Conservation (phyloP, 2,888 invertebrate genomes). For the Invenusta paracnida region DNA sequence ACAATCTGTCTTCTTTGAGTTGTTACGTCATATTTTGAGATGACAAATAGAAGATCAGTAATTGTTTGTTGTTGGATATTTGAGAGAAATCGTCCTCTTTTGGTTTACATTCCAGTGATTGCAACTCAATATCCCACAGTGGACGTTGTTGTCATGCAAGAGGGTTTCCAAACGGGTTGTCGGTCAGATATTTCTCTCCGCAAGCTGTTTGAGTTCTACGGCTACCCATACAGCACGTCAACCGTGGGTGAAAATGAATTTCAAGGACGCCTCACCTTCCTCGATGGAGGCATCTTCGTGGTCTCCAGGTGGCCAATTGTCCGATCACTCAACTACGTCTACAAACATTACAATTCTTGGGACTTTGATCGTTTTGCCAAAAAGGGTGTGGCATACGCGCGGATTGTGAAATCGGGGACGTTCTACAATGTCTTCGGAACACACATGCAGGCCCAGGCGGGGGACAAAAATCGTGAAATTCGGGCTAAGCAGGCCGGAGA, state of each 20-base stretch:
- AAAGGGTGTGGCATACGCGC: conserved; percentile 43
- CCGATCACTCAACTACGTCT: not conserved
- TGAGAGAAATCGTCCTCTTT: no score
- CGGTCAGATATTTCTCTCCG: not conserved
- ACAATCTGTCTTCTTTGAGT: no score
- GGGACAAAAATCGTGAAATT: conserved; percentile 34
- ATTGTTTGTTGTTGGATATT: no score
- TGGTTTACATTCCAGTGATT: not conserved
- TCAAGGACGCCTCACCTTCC: not conserved
- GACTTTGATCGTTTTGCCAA: conserved; percentile 38
- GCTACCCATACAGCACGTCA: not conserved
- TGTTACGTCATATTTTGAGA: no score
- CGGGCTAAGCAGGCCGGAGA: conserved; percentile 37
- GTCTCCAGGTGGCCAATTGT: conserved; percentile 28
- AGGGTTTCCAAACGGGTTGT: conserved; percentile 30
- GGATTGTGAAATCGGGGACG: conserved; percentile 26
- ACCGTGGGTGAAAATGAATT: not conserved
- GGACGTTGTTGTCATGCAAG: conserved; percentile 33
- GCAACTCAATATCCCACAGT: conserved; percentile 23
- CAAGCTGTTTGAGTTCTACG: conserved; percentile 30
- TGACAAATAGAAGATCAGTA: no score
- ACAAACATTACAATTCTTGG: not conserved
- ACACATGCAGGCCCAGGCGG: conserved; percentile 43
- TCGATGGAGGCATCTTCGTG: conserved; percentile 31
- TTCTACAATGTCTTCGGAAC: conserved; percentile 43